Base-by-base conservation (phyloP, 2,113 vertebrate species). In the Ailuropoda melanoleuca region DNA sequence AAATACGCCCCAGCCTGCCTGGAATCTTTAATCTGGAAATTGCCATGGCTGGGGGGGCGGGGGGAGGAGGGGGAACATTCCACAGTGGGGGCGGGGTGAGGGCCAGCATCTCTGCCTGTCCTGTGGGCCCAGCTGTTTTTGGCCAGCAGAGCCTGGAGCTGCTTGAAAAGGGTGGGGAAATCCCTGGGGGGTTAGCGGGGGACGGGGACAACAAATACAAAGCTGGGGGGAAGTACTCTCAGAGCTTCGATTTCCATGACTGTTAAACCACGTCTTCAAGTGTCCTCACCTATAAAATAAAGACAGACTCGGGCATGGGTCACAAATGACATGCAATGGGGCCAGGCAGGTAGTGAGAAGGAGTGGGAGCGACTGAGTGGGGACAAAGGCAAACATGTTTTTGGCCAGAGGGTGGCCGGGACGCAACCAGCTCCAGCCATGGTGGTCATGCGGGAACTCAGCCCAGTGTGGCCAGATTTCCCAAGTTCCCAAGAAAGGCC, bases 1-100 rank as follows among this genome's bases (percentile, higher is more conserved):
- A 92, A 97, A 68, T 39, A 15, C 0, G 34, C 62, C 82, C 83
- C 50, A 21, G 88, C 62, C 56, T 88, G 80, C 83, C 80, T 72
- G 68, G 83, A 37, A 92, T 92, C 64, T 93, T 97, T 83, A 58
- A 80, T 68, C 81, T 93, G 92, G 95, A 84, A 90, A 94, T 37
- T 7, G 37, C 37, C 4, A 4, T 18, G 68, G 84, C 17, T 75
- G 29, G 1, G 18, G 60, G 26, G 37, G 1, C 0, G 1, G 11
- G n/a, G 24, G 2, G 6, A 29, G 17, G 18, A 4, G 43, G n/a
- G 93, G 62, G 24, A 9, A 23, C 68, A 80, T 39, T 62, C 75
- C 60, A 48, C 0, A 1, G 10, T 21, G 87, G 46, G 87, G 31
- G 62, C 1, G n/a, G 24, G 75, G 58, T 4, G n/a, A 60, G 6